phyloP scores from a whole-genome alignment of 2,888 invertebrate species.

The Drosophila seclusa region DNA sequence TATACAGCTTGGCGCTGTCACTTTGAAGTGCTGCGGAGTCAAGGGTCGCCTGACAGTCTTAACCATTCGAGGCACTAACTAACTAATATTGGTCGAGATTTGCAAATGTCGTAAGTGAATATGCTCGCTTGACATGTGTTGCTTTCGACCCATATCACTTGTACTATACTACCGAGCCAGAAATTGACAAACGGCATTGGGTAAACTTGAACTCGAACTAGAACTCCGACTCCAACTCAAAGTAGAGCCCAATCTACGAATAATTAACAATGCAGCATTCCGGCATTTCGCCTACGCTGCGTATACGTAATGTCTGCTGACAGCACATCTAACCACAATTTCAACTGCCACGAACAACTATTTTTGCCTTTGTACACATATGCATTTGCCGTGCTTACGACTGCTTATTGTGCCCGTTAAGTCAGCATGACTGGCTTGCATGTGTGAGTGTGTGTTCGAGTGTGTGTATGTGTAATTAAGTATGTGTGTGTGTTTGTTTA shows the following conservation, averaged over 20 bases:
- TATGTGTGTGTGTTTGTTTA: slow-evolving; percentile 18
- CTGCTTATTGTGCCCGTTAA: slow-evolving; percentile 55
- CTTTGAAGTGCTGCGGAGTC: slow-evolving; percentile 11
- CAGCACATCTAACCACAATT: slow-evolving; percentile 28
- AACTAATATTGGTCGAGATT: slow-evolving; percentile 16
- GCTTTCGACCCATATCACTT: slow-evolving; percentile 47
- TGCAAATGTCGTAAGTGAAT: slow-evolving; percentile 16
- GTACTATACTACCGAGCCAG: slow-evolving; percentile 18
- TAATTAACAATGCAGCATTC: slow-evolving; percentile 66
- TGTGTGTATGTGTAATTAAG: slow-evolving; percentile 1
- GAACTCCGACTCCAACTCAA: background rate
- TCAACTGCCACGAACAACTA: slow-evolving; percentile 17
- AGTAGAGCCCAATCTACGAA: slow-evolving; percentile 11
- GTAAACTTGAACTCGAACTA: background rate
- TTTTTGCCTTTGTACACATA: slow-evolving; percentile 11
- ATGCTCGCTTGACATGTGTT: slow-evolving; percentile 21
- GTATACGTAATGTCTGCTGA: slow-evolving; percentile 50
- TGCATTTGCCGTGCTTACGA: slow-evolving; percentile 57
- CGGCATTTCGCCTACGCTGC: slow-evolving; percentile 15
- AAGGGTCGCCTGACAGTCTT: background rate
- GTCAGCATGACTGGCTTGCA: slow-evolving; percentile 27
- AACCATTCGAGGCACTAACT: background rate
- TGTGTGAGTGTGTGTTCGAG: background rate
- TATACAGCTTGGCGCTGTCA: slow-evolving; percentile 28
- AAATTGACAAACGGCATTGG: slow-evolving; percentile 49